Conservation (phyloP, 2,888 invertebrate genomes). For the Balanococcus diminutus region DNA sequence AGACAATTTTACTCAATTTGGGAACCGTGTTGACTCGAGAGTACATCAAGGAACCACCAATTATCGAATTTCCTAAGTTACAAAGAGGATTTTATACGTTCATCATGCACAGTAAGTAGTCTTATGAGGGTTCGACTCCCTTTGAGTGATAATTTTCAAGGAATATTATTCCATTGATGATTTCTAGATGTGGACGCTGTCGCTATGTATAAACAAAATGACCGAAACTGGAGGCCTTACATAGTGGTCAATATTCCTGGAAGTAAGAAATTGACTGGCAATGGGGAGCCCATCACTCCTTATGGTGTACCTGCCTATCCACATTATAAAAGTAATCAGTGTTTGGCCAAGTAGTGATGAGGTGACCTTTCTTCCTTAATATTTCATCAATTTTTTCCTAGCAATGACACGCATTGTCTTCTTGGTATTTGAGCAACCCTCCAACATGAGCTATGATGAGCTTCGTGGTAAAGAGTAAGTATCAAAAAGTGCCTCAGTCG, state of each 20-base stretch:
- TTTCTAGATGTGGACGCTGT: background rate
- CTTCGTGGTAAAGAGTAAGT: slow-evolving; percentile 55
- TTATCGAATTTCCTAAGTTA: background rate
- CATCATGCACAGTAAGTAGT: background rate
- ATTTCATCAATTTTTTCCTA: background rate
- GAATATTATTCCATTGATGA: background rate
- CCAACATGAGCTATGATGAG: slow-evolving; percentile 67
- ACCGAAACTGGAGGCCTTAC: background rate
- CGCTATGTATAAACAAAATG: background rate
- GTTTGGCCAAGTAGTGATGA: no score
- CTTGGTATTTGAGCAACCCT: slow-evolving; percentile 74
- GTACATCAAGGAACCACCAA: background rate
- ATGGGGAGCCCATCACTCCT: background rate
- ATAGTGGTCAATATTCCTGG: slow-evolving; percentile 2
- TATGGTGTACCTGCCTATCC: background rate
- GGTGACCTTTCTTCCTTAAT: background rate
- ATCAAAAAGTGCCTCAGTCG: background rate
- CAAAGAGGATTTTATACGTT: slow-evolving; percentile 8
- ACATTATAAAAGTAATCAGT: background rate
- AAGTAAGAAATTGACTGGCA: background rate
- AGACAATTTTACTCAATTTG: background rate
- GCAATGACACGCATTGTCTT: slow-evolving; percentile 64
- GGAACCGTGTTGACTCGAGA: background rate
- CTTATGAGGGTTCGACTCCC: background rate
- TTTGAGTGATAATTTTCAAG: background rate